These are phyloP conservation scores for Euplagia quadripunctaria DNA, from an alignment of 2,888 invertebrate genomes.

Conservation along the genomic window DNA sequence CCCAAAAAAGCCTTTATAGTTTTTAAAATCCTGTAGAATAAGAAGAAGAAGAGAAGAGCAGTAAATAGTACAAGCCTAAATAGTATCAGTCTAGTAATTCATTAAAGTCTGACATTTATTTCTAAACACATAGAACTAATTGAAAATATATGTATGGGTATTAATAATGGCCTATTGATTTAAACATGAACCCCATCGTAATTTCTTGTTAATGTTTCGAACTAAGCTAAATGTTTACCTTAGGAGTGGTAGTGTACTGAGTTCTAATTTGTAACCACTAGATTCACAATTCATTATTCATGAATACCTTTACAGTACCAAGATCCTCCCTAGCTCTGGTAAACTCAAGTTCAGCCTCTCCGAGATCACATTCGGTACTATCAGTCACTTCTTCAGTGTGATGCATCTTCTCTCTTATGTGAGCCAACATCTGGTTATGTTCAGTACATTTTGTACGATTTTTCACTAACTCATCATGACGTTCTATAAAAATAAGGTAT, in stretches of 20 bases:
- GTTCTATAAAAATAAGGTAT: slow-evolving; percentile 61
- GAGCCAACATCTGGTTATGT: slow-evolving; percentile 82
- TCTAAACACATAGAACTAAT: too few relatives aligned
- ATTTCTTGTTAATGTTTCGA: too few relatives aligned
- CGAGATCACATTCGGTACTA: slow-evolving; percentile 78
- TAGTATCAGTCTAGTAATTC: too few relatives aligned
- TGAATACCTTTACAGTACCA: slow-evolving; percentile 70
- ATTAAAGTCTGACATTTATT: too few relatives aligned
- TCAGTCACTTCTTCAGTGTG: slow-evolving; percentile 83
- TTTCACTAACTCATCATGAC: slow-evolving; percentile 81
- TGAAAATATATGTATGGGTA: too few relatives aligned
- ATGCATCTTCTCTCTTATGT: slow-evolving; percentile 84
- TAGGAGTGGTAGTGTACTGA: background rate
- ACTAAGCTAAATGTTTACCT: too few relatives aligned
- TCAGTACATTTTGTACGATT: slow-evolving; percentile 80
- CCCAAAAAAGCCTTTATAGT: too few relatives aligned
- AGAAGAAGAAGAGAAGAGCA: too few relatives aligned
- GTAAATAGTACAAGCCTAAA: too few relatives aligned
- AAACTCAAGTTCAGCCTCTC: slow-evolving; percentile 77
- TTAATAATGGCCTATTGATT: too few relatives aligned
- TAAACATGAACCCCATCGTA: too few relatives aligned
- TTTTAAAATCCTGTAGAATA: too few relatives aligned
- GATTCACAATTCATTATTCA: background rate
- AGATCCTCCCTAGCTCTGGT: slow-evolving; percentile 77
- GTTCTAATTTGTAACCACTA: background rate